A percentile compares a stretch with the other conserved stretches of the same genome.
Conservation (phyloP, 2,797 vertebrate species). For the Emys orbicularis region DNA sequence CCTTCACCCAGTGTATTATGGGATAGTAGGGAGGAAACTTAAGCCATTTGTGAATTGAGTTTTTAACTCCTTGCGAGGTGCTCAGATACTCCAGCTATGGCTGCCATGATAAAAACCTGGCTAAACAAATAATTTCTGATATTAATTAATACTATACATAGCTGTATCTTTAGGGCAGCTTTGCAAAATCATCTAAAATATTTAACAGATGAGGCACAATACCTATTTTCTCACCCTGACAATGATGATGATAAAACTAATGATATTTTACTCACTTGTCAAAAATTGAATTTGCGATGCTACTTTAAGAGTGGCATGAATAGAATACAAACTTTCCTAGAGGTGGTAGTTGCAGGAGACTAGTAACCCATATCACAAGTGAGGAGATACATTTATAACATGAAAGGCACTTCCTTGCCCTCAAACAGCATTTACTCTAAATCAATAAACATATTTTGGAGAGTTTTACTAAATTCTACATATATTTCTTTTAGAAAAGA, state of each 20-base stretch:
- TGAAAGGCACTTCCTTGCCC: neutral
- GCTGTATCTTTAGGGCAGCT: neutral
- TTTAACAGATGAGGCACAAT: neutral
- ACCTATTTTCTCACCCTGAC: neutral
- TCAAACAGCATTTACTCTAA: neutral
- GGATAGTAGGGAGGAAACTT: neutral
- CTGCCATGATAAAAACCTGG: neutral
- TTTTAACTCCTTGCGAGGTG: neutral
- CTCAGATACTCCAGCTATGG: neutral
- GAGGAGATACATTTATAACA: neutral
- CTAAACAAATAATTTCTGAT: neutral
- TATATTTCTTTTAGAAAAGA: neutral
- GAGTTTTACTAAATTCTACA: neutral
- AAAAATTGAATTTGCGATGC: neutral
- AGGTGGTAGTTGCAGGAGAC: neutral
- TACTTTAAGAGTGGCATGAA: neutral
- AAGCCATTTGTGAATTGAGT: neutral
- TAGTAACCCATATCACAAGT: neutral
- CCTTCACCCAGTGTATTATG: neutral
- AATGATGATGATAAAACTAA: neutral
- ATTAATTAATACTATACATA: neutral
- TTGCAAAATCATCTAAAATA: neutral
- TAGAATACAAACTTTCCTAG: neutral
- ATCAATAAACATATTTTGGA: neutral
- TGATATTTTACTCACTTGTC: neutral